Percentiles rank a stretch among this genome's conserved stretches.
phyloP scores from a whole-genome alignment of 2,888 invertebrate species.

The Thyatira batis region DNA sequence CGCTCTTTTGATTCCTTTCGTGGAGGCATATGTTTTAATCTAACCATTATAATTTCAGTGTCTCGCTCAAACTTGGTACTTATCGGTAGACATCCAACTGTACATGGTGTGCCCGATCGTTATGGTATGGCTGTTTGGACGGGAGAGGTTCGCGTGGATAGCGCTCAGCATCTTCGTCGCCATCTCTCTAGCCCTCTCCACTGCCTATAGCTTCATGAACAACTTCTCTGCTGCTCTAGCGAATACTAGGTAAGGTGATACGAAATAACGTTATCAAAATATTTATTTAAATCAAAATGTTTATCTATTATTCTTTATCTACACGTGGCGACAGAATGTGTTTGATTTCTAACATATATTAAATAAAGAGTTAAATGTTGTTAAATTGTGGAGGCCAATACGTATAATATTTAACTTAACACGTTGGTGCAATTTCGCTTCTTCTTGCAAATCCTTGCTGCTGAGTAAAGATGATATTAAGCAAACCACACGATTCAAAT shows the following conservation, averaged over 20 bases:
- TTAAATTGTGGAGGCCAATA: too few relatives aligned
- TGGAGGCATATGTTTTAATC: too few relatives aligned
- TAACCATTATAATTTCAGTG: slow-evolving; percentile 43
- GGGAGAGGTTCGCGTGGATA: slow-evolving; percentile 37
- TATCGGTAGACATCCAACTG: slow-evolving; percentile 58
- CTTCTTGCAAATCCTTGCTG: too few relatives aligned
- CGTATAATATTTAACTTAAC: too few relatives aligned
- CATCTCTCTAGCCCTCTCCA: slow-evolving; percentile 38
- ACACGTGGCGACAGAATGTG: too few relatives aligned
- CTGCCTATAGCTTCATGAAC: slow-evolving; percentile 52
- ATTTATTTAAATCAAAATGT: not conserved
- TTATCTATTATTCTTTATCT: not conserved
- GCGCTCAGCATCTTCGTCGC: slow-evolving; percentile 33
- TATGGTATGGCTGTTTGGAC: slow-evolving; percentile 47
- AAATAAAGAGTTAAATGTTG: too few relatives aligned
- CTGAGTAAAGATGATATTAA: too few relatives aligned
- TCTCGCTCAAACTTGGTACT: slow-evolving; percentile 54
- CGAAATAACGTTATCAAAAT: not conserved
- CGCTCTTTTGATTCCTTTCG: too few relatives aligned
- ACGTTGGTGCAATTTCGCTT: too few relatives aligned
- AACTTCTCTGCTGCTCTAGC: slow-evolving; percentile 55
- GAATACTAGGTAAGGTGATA: slow-evolving; percentile 56
- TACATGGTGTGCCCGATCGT: slow-evolving; percentile 51
- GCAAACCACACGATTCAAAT: too few relatives aligned
- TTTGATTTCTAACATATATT: too few relatives aligned